A percentile compares a stretch with the other conserved stretches of the same genome.
phyloP scores from a whole-genome alignment of 2,113 vertebrate species.

The Blennius ocellaris region DNA sequence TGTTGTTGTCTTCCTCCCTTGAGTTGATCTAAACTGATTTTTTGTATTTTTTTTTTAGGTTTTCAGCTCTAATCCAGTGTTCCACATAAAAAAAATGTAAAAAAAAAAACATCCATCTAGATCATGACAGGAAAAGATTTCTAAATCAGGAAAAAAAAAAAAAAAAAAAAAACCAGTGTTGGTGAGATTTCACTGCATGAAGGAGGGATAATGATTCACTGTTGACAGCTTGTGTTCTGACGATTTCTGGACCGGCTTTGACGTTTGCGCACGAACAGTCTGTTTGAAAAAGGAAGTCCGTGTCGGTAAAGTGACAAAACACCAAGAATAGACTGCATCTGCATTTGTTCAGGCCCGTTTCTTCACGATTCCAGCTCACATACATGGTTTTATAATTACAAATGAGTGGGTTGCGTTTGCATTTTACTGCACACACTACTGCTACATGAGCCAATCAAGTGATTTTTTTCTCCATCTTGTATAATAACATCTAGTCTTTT shows the following conservation, averaged over 20 bases:
- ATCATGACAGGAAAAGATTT: not conserved
- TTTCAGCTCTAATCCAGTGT: no score
- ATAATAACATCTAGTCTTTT: no score
- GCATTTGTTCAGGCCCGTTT: conserved; percentile 22
- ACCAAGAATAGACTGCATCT: conserved; percentile 11
- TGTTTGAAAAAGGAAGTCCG: not conserved
- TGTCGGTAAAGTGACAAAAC: conserved; percentile 39
- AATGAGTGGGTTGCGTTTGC: not conserved
- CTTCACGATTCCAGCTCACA: not conserved
- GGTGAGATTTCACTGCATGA: not conserved
- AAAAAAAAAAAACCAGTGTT: not conserved
- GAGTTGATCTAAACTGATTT: no score
- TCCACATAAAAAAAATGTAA: no score
- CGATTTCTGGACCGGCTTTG: conserved; percentile 2
- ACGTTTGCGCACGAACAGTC: not conserved
- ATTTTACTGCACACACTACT: not conserved
- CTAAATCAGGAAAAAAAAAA: not conserved
- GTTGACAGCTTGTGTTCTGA: not conserved
- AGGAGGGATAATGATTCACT: conserved; percentile 5
- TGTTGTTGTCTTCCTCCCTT: no score
- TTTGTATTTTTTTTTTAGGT: no score
- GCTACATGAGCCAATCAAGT: no score
- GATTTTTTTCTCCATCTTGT: no score
- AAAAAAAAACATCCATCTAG: not conserved
- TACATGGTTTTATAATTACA: no score